These are phyloP conservation scores for Anthonomus grandis DNA, from an alignment of 1,140 invertebrate species.

Conservation along the genomic window DNA sequence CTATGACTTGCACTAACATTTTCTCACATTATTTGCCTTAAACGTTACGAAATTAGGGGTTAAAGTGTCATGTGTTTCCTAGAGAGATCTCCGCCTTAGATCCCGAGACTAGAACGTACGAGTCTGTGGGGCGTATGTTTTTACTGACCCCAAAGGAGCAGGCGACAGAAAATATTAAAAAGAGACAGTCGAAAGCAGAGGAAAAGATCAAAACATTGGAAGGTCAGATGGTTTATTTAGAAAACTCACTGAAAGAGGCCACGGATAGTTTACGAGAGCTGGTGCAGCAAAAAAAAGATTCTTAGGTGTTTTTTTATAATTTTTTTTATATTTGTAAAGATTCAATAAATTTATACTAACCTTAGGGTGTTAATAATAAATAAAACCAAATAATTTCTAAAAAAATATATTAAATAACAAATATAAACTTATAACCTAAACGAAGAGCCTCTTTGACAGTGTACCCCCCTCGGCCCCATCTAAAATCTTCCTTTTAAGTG, in stretches of 20 bases:
- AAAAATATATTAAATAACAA: neutral
- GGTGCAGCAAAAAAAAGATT: conserved; percentile 66
- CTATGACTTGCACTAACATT: conserved; percentile 2
- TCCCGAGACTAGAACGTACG: conserved; percentile 54
- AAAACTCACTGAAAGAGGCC: conserved; percentile 76
- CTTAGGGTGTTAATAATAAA: neutral
- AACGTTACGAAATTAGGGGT: conserved; percentile 2
- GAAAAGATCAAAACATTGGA: conserved; percentile 73
- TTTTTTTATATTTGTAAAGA: conserved; percentile 4
- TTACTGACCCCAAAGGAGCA: conserved; percentile 65
- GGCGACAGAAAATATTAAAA: conserved; percentile 63
- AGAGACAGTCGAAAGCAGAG: conserved; percentile 58
- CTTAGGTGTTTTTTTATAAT: conserved; percentile 18
- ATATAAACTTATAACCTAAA: too few species aligned
- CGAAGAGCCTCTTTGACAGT: conserved; percentile 60
- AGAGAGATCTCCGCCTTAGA: conserved; percentile 46
- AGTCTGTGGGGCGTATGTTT: conserved; percentile 83
- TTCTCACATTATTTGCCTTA: neutral
- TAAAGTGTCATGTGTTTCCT: conserved; percentile 18
- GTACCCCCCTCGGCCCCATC: conserved; percentile 67
- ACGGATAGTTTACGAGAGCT: conserved; percentile 83
- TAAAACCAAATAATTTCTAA: neutral
- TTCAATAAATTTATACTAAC: neutral
- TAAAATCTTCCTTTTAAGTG: conserved; percentile 69
- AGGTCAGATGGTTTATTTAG: conserved; percentile 71